Percentiles rank a stretch among this genome's conserved stretches.
These are phyloP conservation scores for Drepana arcuata DNA, from an alignment of 1,140 invertebrate genomes.

Conservation along the genomic window DNA sequence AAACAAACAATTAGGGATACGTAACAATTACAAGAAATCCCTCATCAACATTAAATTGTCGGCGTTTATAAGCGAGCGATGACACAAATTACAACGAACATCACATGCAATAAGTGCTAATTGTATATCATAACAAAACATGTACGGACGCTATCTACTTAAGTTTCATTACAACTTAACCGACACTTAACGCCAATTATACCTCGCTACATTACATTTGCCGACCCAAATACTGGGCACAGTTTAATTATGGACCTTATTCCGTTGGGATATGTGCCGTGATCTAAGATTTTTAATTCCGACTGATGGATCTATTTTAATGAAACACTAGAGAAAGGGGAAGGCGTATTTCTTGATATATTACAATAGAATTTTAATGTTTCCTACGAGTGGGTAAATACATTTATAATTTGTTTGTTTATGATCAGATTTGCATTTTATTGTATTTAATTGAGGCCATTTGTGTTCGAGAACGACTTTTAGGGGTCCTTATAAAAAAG, in stretches of 20 bases:
- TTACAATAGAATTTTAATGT: constrained; percentile 66
- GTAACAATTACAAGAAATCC: too few species aligned
- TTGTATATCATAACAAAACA: constrained; percentile 43
- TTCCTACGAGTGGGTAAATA: constrained; percentile 56
- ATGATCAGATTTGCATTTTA: constrained; percentile 63
- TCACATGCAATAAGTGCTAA: constrained; percentile 47
- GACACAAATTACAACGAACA: not conserved
- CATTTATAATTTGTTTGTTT: constrained; percentile 68
- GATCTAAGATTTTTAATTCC: too few species aligned
- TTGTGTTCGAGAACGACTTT: constrained; percentile 34
- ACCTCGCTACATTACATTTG: constrained; percentile 15
- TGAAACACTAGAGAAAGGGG: constrained; percentile 46
- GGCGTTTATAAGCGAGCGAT: too few species aligned
- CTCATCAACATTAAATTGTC: too few species aligned
- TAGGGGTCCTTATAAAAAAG: too few species aligned
- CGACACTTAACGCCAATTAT: constrained; percentile 66
- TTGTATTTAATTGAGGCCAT: constrained; percentile 57
- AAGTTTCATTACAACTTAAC: constrained; percentile 62
- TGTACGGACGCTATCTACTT: constrained; percentile 56
- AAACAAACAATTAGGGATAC: too few species aligned
- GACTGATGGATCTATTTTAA: too few species aligned
- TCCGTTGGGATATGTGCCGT: constrained; percentile 10
- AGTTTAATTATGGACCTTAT: constrained; percentile 15
- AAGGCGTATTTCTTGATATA: constrained; percentile 56
- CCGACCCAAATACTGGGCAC: not conserved